These are phyloP conservation scores for Apodemus agrarius DNA, from an alignment of 2,797 vertebrate genomes.

Conservation along the genomic window DNA sequence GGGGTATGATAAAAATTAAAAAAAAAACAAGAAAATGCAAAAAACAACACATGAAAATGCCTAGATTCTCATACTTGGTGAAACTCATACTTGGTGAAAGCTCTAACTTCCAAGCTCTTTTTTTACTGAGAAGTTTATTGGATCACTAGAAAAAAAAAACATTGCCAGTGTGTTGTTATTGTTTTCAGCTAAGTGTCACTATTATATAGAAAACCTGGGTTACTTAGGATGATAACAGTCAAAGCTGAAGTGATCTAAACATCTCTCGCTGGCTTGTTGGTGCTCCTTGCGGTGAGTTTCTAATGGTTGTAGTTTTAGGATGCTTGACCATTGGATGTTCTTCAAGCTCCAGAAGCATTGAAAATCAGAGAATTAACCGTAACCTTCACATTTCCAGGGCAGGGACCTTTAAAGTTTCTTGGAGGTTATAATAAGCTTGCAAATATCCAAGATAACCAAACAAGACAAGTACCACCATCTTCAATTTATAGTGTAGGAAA, in stretches of 20 bases:
- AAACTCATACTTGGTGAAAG: not conserved
- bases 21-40: not conserved
- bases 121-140: not conserved
- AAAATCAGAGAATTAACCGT: not conserved
- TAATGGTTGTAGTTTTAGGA: rapidly evolving
- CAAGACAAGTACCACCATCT: not conserved
- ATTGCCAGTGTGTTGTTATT: not conserved
- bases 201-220: not conserved
- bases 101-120: not conserved
- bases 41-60: not conserved
- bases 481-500: not conserved
- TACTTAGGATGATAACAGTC: not conserved
- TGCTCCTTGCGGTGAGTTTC: not conserved
- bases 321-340: too few species aligned
- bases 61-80: not conserved
- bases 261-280: not conserved
- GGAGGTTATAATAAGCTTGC: not conserved
- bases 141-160: not conserved
- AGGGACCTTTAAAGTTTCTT: not conserved
- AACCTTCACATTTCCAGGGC: not conserved
- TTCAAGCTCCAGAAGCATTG: not conserved
- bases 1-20: not conserved
- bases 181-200: not conserved
- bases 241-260: not conserved
- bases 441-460: not conserved